Base-by-base conservation (phyloP, 2,113 vertebrate species). In the Ornithorhynchus anatinus region DNA sequence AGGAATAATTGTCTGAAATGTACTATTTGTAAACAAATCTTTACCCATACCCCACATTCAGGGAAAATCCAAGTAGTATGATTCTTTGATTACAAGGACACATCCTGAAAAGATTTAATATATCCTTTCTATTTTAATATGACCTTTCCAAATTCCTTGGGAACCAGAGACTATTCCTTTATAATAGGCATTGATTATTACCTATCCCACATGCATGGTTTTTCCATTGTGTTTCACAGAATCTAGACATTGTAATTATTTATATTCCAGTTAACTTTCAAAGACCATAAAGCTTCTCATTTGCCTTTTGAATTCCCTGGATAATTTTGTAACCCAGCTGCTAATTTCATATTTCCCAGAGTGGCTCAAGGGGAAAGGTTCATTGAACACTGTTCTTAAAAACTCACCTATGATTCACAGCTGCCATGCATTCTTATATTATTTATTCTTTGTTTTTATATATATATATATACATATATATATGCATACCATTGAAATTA, bases 211-310 rank as follows among this genome's bases (percentile, higher is more conserved):
- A 3, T 36, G 29, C 4, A n/a, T 72, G 12, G 3, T 4, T 59
- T 65, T 64, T 65, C 48, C 14, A 35, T 16, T 23, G 4, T 60
- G 4, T 3, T 79, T 80, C 15, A 53, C 7, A 23, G 38, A 54
- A 64, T 0, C 0, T 25, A 83, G 51, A 3, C 32, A 52, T 2
- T 70, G 15, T 63, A 69, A 54, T 53, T 75, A 64, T 64, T 79
- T 75, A 11, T 50, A 59, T 87, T 86, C 71, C 48, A 31, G 3
- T 6, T 69, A 64, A 73, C 27, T 65, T 62, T 57, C 10, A 72
- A 31, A 29, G 54, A 58, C 10, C 39, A 38, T 59, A 70, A 78
- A 16, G 1, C 1, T n/a, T 76, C 20, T 63, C 9, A 70, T 69
- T 62, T 80, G 57, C 23, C n/a, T 69, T 58, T 54, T 14, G 33